A percentile compares a stretch with the other conserved stretches of the same genome.
Evolutionary conservation across 2,888 invertebrate species (phyloP).

Genomic region (Ophion costatus): DNA sequence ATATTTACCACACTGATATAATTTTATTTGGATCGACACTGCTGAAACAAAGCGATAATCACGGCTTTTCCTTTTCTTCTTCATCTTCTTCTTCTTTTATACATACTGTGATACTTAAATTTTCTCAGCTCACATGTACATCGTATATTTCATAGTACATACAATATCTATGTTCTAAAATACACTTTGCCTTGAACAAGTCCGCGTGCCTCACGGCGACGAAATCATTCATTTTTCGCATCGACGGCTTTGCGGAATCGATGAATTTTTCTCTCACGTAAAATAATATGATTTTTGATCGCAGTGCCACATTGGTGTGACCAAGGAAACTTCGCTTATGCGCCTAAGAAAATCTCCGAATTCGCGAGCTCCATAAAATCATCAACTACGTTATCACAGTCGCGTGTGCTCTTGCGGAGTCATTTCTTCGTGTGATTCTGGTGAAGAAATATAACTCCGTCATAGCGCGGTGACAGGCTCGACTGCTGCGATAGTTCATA

Average conservation of each 20-base stretch:
- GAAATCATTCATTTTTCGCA: slow-evolving; percentile 7
- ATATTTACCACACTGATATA: slow-evolving; percentile 63
- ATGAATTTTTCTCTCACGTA: slow-evolving; percentile 17
- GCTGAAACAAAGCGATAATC: slow-evolving; percentile 75
- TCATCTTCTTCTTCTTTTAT: slow-evolving; percentile 39
- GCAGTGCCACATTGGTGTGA: slow-evolving; percentile 6
- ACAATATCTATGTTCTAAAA: slow-evolving; percentile 60
- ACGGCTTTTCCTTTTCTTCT: slow-evolving; percentile 68
- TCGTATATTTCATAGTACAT: slow-evolving; percentile 31
- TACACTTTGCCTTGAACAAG: slow-evolving; percentile 51
- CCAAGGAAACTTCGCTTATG: not conserved
- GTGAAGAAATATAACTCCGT: not conserved
- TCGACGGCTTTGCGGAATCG: slow-evolving; percentile 46
- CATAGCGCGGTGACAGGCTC: not conserved
- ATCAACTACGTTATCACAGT: not conserved
- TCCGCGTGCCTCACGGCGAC: slow-evolving; percentile 4
- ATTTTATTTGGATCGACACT: slow-evolving; percentile 75
- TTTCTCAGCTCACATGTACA: slow-evolving; percentile 34
- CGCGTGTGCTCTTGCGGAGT: not conserved
- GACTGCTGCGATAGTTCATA: not conserved
- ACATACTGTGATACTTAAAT: slow-evolving; percentile 19
- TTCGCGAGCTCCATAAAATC: not conserved
- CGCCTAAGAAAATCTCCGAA: not conserved
- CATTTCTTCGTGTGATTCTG: not conserved
- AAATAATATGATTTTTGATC: slow-evolving; percentile 21